Evolutionary conservation across 2,797 vertebrate species (phyloP).

Genomic region (Pseudomugil tenellus): DNA sequence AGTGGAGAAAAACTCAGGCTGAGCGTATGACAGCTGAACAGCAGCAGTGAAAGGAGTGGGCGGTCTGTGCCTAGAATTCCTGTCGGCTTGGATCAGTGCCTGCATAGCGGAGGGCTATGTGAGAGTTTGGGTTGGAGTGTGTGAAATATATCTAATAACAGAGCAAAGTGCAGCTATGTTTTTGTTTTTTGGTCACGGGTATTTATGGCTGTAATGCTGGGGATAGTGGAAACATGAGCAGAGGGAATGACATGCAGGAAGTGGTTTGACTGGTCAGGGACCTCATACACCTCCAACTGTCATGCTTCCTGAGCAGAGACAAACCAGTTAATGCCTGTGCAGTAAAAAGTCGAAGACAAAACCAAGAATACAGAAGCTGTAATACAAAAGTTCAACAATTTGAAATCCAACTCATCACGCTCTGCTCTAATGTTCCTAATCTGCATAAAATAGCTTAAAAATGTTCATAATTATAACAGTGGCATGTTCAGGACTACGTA

Average conservation of each 20-base stretch:
- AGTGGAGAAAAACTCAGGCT: slow-evolving; percentile 51
- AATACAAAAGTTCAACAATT: slow-evolving; percentile 7
- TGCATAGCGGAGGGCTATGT: slow-evolving; percentile 52
- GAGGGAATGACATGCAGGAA: slow-evolving; percentile 1
- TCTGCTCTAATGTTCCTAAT: slow-evolving; percentile 12
- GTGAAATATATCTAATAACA: slow-evolving; percentile 70
- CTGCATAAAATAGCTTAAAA: neutral
- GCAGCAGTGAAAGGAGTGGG: slow-evolving; percentile 72
- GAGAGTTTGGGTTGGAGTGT: slow-evolving; percentile 35
- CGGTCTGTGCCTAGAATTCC: slow-evolving; percentile 70
- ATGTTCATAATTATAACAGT: neutral
- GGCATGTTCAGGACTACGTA: neutral
- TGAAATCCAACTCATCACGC: slow-evolving; percentile 20
- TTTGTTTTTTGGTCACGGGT: neutral
- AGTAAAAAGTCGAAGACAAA: neutral
- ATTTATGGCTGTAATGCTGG: neutral
- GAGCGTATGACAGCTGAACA: slow-evolving; percentile 64
- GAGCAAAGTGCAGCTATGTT: slow-evolving; percentile 1
- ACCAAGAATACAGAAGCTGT: slow-evolving; percentile 4
- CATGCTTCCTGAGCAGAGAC: slow-evolving; percentile 3
- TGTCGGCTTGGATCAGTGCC: slow-evolving; percentile 69
- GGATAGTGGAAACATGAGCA: neutral
- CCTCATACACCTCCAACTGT: neutral
- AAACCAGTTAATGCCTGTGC: slow-evolving; percentile 1
- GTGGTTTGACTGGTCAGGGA: slow-evolving; percentile 8